Conservation (phyloP, 1,140 invertebrate genomes). For the Trichomalopsis sarcophagae region DNA sequence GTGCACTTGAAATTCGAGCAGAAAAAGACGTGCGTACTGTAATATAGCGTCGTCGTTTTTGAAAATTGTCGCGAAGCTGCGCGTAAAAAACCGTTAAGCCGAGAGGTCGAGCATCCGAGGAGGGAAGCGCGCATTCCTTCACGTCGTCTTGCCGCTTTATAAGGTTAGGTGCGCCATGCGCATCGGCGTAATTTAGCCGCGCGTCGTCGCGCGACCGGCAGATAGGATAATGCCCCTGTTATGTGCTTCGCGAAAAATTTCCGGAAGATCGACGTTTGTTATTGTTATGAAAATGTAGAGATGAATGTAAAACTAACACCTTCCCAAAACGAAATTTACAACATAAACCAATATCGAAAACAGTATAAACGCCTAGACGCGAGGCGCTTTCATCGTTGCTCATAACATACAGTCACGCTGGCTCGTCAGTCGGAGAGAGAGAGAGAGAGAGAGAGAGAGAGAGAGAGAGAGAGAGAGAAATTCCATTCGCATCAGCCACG, state of each 20-base stretch:
- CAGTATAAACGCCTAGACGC: neutral
- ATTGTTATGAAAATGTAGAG: too few species aligned
- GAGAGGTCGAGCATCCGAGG: conserved; percentile 13
- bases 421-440: neutral
- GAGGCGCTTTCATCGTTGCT: conserved; percentile 10
- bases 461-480: neutral
- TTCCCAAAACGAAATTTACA: too few species aligned
- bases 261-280: neutral
- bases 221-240: conserved; percentile 10
- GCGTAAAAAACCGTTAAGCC: conserved; percentile 10
- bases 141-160: conserved; percentile 60
- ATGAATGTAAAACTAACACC: too few species aligned
- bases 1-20: neutral
- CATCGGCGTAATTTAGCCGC: conserved; percentile 50
- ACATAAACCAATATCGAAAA: too few species aligned
- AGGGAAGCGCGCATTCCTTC: conserved; percentile 56
- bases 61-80: neutral
- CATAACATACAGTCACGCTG: neutral
- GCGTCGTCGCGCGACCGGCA: neutral
- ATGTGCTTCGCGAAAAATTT: neutral
- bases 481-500: conserved; percentile 56
- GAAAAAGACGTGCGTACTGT: neutral
- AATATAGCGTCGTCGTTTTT: neutral
- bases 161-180: conserved; percentile 57
- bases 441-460: too few species aligned